phyloP scores from a whole-genome alignment of 2,888 invertebrate genomes.

The Megaustenia siamemsis region DNA sequence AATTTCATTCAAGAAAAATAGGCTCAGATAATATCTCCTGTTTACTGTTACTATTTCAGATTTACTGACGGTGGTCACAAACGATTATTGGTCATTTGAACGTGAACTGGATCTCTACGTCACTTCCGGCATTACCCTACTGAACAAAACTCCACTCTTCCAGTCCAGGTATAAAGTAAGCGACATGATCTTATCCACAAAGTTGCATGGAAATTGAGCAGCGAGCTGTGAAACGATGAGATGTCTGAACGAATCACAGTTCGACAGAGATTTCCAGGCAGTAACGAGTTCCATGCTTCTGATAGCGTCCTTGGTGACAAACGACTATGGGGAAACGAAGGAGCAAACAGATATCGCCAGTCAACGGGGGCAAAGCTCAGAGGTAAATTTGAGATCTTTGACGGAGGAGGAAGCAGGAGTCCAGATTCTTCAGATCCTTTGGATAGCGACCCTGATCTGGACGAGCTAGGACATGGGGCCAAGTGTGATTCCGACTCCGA shows the following conservation, averaged over 20 bases:
- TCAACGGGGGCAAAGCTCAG: conserved; percentile 54
- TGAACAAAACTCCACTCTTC: too few species aligned
- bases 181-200: too few species aligned
- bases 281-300: conserved; percentile 43
- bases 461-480: background rate
- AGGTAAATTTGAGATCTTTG: conserved; percentile 51
- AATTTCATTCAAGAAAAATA: too few species aligned
- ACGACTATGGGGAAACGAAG: conserved; percentile 69
- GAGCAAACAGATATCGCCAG: conserved; percentile 61
- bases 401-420: conserved; percentile 50
- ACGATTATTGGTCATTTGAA: too few species aligned
- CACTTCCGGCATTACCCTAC: too few species aligned
- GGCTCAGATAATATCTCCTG: too few species aligned
- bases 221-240: background rate
- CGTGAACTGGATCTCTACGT: too few species aligned
- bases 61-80: too few species aligned
- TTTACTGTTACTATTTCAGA: too few species aligned
- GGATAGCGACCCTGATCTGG: conserved; percentile 59
- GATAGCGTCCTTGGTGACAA: conserved; percentile 59
- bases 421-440: conserved; percentile 59
- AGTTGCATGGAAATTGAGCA: too few species aligned
- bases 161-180: too few species aligned
- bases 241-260: background rate
- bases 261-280: conserved; percentile 58
- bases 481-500: conserved; percentile 67